Conservation (phyloP, 2,888 invertebrate genomes). For the Carpatolechia fugitivella region DNA sequence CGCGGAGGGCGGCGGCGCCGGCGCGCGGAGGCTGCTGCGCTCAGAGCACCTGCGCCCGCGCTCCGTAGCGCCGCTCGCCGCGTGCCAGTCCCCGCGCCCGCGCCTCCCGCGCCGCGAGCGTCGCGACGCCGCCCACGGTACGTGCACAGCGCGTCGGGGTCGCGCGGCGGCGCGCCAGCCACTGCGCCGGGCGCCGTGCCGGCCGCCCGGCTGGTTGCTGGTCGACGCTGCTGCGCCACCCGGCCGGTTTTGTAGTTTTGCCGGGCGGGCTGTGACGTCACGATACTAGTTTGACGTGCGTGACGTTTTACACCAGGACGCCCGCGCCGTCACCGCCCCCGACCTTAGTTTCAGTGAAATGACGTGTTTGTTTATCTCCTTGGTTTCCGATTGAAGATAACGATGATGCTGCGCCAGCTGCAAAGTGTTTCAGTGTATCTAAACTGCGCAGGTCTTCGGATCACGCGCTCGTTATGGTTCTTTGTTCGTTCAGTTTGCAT, state of each 20-base stretch:
- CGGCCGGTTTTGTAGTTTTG: conserved; percentile 77
- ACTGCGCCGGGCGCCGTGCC: conserved; percentile 34
- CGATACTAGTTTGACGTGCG: conserved; percentile 76
- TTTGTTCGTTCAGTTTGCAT: neutral
- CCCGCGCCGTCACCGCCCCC: conserved; percentile 66
- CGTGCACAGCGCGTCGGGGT: conserved; percentile 74
- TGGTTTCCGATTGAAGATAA: neutral
- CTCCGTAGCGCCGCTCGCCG: conserved; percentile 78
- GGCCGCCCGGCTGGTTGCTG: conserved; percentile 45
- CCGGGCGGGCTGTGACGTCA: conserved; percentile 76
- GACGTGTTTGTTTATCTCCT: conserved; percentile 64
- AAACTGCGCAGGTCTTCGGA: neutral
- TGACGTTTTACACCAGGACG: conserved; percentile 72
- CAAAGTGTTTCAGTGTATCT: conserved; percentile 12
- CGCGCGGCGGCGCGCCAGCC: conserved; percentile 73
- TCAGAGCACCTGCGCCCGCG: conserved; percentile 85
- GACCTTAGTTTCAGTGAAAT: conserved; percentile 67
- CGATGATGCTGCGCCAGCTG: conserved; percentile 16
- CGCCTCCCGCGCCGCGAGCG: conserved; percentile 52
- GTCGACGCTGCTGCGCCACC: conserved; percentile 49
- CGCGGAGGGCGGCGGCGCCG: conserved; percentile 79
- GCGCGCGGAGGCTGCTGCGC: conserved; percentile 82
- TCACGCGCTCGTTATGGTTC: neutral
- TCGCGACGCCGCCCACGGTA: conserved; percentile 76
- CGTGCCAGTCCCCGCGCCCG: conserved; percentile 68